These are phyloP conservation scores for Dermochelys coriacea DNA, from an alignment of 2,797 vertebrate species.

Conservation along the genomic window DNA sequence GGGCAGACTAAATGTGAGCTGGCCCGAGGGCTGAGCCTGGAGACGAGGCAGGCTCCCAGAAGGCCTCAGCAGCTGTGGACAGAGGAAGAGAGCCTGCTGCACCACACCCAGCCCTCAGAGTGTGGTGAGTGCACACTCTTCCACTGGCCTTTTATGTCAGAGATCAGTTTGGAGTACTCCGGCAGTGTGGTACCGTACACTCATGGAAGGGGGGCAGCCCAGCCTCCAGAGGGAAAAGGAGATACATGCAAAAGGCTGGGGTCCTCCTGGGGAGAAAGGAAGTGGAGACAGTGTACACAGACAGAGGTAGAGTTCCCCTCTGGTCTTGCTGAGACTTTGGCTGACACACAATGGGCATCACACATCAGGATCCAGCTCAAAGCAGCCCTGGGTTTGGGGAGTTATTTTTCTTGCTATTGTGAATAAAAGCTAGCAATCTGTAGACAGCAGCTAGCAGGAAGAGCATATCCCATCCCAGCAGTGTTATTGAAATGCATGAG, in stretches of 20 bases:
- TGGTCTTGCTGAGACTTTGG: background rate
- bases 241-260: background rate
- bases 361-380: background rate
- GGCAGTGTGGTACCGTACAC: too few species aligned
- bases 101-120: background rate
- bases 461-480: too few species aligned
- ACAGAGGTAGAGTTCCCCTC: background rate
- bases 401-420: accelerated
- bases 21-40: background rate
- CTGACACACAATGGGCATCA: background rate
- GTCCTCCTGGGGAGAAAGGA: background rate
- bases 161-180: background rate
- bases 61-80: background rate
- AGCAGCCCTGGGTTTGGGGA: background rate
- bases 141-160: background rate
- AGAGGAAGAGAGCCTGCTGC: background rate
- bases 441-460: background rate
- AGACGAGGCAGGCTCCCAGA: background rate
- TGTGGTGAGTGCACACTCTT: background rate
- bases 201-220: background rate
- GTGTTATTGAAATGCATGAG: accelerated
- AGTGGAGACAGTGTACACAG: background rate
- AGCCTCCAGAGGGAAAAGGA: conserved; percentile 18
- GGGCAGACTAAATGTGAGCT: background rate
- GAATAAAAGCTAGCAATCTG: background rate